Conservation (phyloP, 2,113 vertebrate genomes). For the Cyanoramphus novaezelandiae region DNA sequence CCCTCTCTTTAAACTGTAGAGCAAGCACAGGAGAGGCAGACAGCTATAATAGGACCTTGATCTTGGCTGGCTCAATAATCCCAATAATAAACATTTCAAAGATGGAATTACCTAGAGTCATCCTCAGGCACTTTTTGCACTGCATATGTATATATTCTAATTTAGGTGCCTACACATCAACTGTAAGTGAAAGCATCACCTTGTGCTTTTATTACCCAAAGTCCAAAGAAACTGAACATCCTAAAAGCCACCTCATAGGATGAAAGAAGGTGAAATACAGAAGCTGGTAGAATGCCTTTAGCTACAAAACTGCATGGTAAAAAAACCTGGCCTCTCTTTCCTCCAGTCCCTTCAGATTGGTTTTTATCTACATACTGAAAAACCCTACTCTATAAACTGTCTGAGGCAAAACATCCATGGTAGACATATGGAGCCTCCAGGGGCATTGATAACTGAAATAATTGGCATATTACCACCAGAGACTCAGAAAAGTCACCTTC, state of each 20-base stretch:
- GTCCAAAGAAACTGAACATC: conserved; percentile 8
- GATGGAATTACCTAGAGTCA: neutral
- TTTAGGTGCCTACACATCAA: neutral
- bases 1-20: neutral
- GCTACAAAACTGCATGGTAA: conserved; percentile 23
- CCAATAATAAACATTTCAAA: conserved; percentile 10
- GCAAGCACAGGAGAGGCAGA: neutral
- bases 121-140: conserved; percentile 25
- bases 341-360: neutral
- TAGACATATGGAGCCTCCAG: neutral
- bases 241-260: neutral
- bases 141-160: conserved; percentile 48
- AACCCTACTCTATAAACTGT: neutral
- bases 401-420: neutral
- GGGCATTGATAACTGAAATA: neutral
- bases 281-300: neutral
- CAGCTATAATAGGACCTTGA: neutral
- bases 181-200: neutral
- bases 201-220: conserved; percentile 4
- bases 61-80: neutral
- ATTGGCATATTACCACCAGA: neutral
- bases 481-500: conserved; percentile 49
- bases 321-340: neutral
- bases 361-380: conserved; percentile 5
- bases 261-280: conserved; percentile 19